A percentile compares a stretch with the other conserved stretches of the same genome.
Evolutionary conservation across 2,797 vertebrate genomes (phyloP).

Genomic region (Masticophis lateralis): DNA sequence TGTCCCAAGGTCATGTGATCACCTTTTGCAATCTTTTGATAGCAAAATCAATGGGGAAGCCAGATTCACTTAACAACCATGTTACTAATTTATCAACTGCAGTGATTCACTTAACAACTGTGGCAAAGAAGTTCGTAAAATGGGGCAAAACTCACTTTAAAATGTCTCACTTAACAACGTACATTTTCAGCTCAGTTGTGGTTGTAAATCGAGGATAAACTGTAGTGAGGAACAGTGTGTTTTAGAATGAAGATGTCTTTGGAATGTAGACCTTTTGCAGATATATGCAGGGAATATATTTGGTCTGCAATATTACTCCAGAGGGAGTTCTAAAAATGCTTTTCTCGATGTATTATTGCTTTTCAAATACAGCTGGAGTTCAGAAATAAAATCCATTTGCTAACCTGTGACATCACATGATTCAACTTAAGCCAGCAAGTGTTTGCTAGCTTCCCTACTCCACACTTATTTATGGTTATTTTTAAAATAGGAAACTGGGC

Average conservation of each 20-base stretch:
- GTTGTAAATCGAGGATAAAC: no score
- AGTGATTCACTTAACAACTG: no score
- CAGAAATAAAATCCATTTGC: background rate
- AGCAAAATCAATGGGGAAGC: no score
- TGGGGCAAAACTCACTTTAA: no score
- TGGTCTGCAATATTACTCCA: background rate
- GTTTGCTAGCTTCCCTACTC: background rate
- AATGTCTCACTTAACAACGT: no score
- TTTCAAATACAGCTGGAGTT: background rate
- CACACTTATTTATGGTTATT: background rate
- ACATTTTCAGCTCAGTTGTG: no score
- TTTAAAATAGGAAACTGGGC: background rate
- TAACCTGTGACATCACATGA: background rate
- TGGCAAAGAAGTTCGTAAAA: no score
- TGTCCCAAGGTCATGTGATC: no score
- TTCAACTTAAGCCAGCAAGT: background rate
- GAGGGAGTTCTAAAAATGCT: conserved; percentile 5
- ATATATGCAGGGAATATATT: background rate
- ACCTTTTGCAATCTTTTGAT: no score
- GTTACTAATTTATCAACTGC: no score
- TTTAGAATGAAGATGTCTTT: background rate
- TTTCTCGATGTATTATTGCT: background rate
- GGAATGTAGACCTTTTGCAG: background rate
- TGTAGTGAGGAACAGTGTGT: conserved; percentile 25
- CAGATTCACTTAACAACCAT: no score